Evolutionary conservation across 2,113 vertebrate genomes (phyloP).

Genomic region (Xenotilapia flavipinnis): DNA sequence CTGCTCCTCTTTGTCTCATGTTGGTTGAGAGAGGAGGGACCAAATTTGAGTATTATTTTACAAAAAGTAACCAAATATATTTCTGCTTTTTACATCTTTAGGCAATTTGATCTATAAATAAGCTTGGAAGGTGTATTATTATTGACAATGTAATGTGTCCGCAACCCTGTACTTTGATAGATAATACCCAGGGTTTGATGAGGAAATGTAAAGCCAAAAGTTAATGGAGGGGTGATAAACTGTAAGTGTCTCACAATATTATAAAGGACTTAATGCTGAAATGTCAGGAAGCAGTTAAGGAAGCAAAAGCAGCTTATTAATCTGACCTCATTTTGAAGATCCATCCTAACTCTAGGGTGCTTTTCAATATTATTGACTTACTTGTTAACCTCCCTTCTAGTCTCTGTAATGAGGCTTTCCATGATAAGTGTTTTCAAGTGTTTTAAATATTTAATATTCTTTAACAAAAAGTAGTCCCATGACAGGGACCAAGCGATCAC

Average conservation of each 20-base stretch:
- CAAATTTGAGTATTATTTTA: not conserved
- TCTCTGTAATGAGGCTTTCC: conserved; percentile 26
- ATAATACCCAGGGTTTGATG: not conserved
- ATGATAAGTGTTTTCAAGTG: conserved; percentile 26
- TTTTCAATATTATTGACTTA: conserved; percentile 50
- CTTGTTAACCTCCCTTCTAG: conserved; percentile 39
- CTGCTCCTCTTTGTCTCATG: not conserved
- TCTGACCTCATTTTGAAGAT: conserved; percentile 45
- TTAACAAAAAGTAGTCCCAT: not conserved
- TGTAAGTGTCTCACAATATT: conserved; percentile 5
- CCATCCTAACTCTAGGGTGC: conserved; percentile 35
- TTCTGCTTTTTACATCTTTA: not conserved
- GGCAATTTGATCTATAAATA: not conserved
- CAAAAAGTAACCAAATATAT: not conserved
- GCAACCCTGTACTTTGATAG: not conserved
- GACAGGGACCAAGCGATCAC: conserved; percentile 1
- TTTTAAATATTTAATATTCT: conserved; percentile 39
- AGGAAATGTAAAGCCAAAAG: conserved; percentile 18
- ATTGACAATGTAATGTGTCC: not conserved
- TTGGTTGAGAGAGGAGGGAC: not conserved
- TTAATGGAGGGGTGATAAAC: conserved; percentile 23
- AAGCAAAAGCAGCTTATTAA: conserved; percentile 31
- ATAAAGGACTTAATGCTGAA: conserved; percentile 10
- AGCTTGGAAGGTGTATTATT: not conserved
- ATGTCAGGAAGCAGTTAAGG: conserved; percentile 32